Evolutionary conservation across 1,140 invertebrate genomes (phyloP), one percentile per base, ranked within the genome.

Genomic region (Popillia japonica): DNA sequence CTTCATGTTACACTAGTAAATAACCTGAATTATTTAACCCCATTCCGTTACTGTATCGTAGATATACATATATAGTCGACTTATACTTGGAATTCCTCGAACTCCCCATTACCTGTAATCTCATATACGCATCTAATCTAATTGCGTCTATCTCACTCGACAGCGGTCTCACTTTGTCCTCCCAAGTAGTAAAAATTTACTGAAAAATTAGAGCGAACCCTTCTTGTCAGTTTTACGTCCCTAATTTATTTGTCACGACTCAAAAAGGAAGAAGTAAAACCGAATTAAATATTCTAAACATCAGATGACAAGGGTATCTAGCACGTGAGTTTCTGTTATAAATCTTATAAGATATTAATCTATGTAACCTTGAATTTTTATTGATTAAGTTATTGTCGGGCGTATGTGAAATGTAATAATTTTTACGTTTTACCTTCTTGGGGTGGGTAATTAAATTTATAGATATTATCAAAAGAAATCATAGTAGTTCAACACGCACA

Each of bases 21-120:
- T 48, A 48, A 48, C 8, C n/a, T 17, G 44, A 48, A 48, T 22
- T 9, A 64, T 64, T 64, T 64, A 2, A 64, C 9, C 59, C 59
- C n/a, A 23, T 22, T 64, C 59, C 75, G 23, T 23, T 22, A 7
- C 75, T 61, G 55, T 61, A 61, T 76, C 27, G 40, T 75, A 17
- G 3, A 48, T 17, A 17, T 3, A n/a, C n/a, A n/a, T 2, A 55
- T 55, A 59, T 17, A 44, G 44, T 40, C 55, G 75, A 76, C 23
- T 76, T 55, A 76, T 55, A 59, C 3, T 61, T 20, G 75, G 75
- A 59, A 76, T 76, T 76, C 20, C 59, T 20, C 17, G 11, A 9
- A n/a, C 20, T 17, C 22, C 22, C 59, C 59, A 64, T 64, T 17
- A 64, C 59, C 22, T 64, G 59, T 64, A 64, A 64, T 64, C 59